Conservation (phyloP, 2,888 invertebrate species). For the Netelia melanura region DNA sequence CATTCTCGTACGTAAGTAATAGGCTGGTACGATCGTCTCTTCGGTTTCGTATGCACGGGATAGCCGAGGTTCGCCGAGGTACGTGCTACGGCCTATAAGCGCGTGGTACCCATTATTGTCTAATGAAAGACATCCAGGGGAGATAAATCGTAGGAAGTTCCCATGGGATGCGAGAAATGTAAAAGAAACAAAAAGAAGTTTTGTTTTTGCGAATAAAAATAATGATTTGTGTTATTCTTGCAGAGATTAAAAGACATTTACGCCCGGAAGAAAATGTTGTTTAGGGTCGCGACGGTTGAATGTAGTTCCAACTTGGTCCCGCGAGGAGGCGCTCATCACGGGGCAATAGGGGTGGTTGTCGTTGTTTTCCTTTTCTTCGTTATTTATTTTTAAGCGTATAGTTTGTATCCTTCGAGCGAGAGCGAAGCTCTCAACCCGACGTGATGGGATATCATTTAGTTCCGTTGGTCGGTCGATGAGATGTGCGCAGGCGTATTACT, state of each 20-base stretch:
- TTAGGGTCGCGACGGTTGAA: neutral
- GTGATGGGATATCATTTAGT: conserved; percentile 72
- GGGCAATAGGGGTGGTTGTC: conserved; percentile 12
- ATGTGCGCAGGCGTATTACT: conserved; percentile 67
- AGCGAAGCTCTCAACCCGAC: conserved; percentile 27
- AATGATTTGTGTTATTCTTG: neutral
- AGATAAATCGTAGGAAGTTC: conserved; percentile 45
- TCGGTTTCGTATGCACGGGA: conserved; percentile 27
- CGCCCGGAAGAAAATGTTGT: neutral
- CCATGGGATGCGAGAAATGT: conserved; percentile 5
- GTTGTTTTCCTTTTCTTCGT: neutral
- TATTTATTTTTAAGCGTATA: conserved; percentile 16
- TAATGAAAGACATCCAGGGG: conserved; percentile 74
- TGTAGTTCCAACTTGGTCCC: neutral
- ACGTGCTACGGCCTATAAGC: conserved; percentile 47
- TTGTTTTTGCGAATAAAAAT: neutral
- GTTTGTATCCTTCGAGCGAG: conserved; percentile 27
- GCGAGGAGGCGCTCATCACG: conserved; percentile 38
- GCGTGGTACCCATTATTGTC: conserved; percentile 63
- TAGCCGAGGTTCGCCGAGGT: conserved; percentile 26
- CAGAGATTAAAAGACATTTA: too few species aligned
- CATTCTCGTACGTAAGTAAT: conserved; percentile 54
- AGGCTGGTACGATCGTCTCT: conserved; percentile 40
- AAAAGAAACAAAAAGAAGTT: neutral
- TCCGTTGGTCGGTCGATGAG: conserved; percentile 71